Conservation (phyloP, 2,113 vertebrate genomes). For the Prunella himalayana region DNA sequence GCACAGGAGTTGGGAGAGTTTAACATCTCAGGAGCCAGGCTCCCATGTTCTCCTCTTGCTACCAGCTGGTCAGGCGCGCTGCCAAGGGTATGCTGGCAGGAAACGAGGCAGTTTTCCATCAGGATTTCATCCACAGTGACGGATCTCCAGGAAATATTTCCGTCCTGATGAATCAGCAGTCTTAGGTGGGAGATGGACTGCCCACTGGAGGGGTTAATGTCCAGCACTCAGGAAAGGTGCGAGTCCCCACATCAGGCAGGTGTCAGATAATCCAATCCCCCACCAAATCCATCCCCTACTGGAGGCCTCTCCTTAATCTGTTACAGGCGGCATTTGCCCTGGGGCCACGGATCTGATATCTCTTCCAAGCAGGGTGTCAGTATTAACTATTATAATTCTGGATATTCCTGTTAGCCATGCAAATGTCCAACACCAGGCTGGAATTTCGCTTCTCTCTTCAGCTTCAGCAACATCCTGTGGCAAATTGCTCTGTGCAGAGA, state of each 20-base stretch:
- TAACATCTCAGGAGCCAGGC: background rate
- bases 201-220: background rate
- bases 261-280: background rate
- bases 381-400: slow-evolving; percentile 37
- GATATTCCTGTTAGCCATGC: slow-evolving; percentile 29
- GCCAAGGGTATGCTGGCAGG: slow-evolving; percentile 57
- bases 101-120: slow-evolving; percentile 38
- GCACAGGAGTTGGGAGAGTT: background rate
- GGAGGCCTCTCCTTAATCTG: slow-evolving; percentile 36
- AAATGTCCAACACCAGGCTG: background rate
- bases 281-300: background rate
- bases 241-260: background rate
- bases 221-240: background rate
- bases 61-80: slow-evolving; percentile 53
- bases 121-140: background rate
- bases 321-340: slow-evolving; percentile 15
- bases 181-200: background rate
- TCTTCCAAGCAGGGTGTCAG: background rate
- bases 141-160: slow-evolving; percentile 11
- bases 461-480: slow-evolving; percentile 9
- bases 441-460: background rate
- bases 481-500: background rate
- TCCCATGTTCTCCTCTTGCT: slow-evolving; percentile 50
- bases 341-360: slow-evolving; percentile 13
- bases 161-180: slow-evolving; percentile 59